Percentiles rank a stretch among this genome's conserved stretches.
Conservation (phyloP, 2,888 invertebrate genomes). For the Latheticus oryzae region DNA sequence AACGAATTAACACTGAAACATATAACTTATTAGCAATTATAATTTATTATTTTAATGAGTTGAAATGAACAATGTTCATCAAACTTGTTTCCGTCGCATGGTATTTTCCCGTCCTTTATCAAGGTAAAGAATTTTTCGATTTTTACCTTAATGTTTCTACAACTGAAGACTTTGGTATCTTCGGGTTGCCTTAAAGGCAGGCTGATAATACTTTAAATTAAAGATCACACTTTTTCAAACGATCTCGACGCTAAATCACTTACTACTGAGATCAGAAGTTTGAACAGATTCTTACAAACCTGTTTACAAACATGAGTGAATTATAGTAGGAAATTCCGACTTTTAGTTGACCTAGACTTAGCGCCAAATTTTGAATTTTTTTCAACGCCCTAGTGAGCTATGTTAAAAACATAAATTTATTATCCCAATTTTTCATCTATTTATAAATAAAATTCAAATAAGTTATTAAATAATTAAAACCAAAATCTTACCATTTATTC, state of each 20-base stretch:
- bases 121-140: constrained; percentile 5
- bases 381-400: too few relatives aligned
- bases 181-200: not conserved
- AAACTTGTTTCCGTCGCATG: constrained; percentile 13
- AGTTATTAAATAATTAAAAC: too few relatives aligned
- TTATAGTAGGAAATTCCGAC: constrained; percentile 28
- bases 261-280: constrained; percentile 16
- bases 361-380: constrained; percentile 23
- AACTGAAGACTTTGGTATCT: constrained; percentile 2
- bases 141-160: not conserved
- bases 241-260: constrained; percentile 8
- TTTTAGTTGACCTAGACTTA: constrained; percentile 24
- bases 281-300: constrained; percentile 32
- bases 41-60: constrained; percentile 18
- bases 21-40: constrained; percentile 23
- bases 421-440: too few relatives aligned
- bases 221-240: too few relatives aligned
- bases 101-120: constrained; percentile 7
- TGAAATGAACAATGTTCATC: constrained; percentile 13
- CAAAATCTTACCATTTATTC: too few relatives aligned
- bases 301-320: constrained; percentile 34
- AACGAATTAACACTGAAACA: too few relatives aligned
- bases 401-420: too few relatives aligned
- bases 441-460: too few relatives aligned
- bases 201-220: too few relatives aligned